Conservation (phyloP, 2,888 invertebrate species). For the Coenonympha arcania region DNA sequence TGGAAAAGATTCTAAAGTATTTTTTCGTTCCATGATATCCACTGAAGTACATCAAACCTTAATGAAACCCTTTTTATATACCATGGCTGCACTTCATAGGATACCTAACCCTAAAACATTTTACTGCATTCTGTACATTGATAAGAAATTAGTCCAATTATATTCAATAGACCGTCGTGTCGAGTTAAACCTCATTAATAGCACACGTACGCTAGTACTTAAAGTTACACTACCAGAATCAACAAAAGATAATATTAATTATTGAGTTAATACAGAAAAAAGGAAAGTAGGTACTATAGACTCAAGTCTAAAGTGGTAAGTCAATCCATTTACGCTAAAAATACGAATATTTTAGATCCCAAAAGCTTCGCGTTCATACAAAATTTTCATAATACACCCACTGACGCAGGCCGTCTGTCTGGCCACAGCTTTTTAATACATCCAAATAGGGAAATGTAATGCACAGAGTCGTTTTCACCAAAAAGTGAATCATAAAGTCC, state of each 20-base stretch:
- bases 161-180: too few species aligned
- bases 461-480: conserved; percentile 45
- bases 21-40: neutral
- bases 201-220: too few species aligned
- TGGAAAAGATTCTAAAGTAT: conserved; percentile 57
- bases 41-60: neutral
- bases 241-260: too few species aligned
- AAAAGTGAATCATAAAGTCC: conserved; percentile 58
- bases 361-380: conserved; percentile 40
- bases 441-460: conserved; percentile 58
- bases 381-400: conserved; percentile 56
- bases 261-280: too few species aligned
- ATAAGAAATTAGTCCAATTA: too few species aligned
- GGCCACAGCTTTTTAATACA: conserved; percentile 71
- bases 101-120: neutral
- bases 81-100: neutral
- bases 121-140: too few species aligned
- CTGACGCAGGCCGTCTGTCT: conserved; percentile 48
- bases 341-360: neutral
- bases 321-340: conserved; percentile 4
- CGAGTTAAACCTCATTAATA: too few species aligned
- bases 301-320: neutral
- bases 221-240: too few species aligned
- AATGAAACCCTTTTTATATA: conserved; percentile 3
- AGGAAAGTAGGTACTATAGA: neutral